These are phyloP conservation scores for Thinocorus orbignyianus DNA, from an alignment of 2,113 vertebrate genomes.

Conservation along the genomic window DNA sequence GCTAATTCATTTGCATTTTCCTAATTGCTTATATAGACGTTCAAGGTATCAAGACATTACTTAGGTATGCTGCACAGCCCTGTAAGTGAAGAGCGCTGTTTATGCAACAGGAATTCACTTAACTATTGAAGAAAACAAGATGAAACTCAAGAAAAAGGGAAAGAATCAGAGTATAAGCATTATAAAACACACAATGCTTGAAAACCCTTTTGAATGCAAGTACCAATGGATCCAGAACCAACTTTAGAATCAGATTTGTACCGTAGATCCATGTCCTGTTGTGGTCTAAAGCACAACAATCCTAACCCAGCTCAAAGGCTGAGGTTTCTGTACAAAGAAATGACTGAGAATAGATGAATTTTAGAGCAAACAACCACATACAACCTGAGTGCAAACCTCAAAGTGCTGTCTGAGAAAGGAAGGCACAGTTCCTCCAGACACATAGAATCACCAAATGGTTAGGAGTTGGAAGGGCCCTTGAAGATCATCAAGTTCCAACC, in stretches of 20 bases:
- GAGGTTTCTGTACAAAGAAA: not conserved
- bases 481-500: too few species aligned
- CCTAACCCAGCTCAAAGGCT: not conserved
- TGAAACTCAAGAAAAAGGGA: not conserved
- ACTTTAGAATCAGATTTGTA: not conserved
- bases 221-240: not conserved
- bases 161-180: not conserved
- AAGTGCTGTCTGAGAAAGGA: accelerated
- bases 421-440: not conserved
- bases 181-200: not conserved
- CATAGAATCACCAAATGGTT: not conserved
- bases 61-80: not conserved
- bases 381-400: not conserved
- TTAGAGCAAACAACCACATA: not conserved
- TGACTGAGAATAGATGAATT: not conserved
- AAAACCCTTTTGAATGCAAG: not conserved
- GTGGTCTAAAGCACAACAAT: too few species aligned
- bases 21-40: not conserved
- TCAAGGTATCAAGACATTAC: not conserved
- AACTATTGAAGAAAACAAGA: not conserved
- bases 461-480: too few species aligned
- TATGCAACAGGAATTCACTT: not conserved
- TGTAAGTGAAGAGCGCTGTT: not conserved
- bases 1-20: not conserved
- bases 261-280: not conserved